A percentile compares a stretch with the other conserved stretches of the same genome.
Evolutionary conservation across 2,888 invertebrate species (phyloP).

Genomic region (Tenthredo scrophulariae): DNA sequence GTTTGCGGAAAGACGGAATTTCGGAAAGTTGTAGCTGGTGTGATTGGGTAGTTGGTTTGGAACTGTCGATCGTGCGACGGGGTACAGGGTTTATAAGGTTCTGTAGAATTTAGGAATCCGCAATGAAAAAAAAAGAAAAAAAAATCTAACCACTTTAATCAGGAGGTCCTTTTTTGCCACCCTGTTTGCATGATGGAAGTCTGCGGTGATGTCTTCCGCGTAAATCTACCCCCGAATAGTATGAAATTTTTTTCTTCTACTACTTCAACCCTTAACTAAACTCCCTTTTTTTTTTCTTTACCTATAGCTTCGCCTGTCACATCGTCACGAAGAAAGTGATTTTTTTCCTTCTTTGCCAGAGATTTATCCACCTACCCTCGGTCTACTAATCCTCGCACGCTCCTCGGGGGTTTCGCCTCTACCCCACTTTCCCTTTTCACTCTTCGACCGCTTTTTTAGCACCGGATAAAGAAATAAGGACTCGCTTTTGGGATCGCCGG

Average conservation of each 20-base stretch:
- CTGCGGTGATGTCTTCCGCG: neutral
- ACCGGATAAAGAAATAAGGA: neutral
- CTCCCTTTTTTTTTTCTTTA: neutral
- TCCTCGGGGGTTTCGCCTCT: conserved; percentile 8
- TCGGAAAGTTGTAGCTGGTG: neutral
- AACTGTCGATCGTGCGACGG: neutral
- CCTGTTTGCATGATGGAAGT: conserved; percentile 2
- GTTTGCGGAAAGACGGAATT: neutral
- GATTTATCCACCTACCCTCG: conserved; percentile 34
- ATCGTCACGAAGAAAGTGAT: conserved; percentile 18
- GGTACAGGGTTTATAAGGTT: neutral
- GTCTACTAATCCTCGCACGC: conserved; percentile 32
- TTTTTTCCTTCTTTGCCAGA: conserved; percentile 10
- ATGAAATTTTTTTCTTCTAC: neutral
- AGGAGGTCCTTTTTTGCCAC: neutral
- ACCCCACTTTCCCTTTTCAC: conserved; percentile 25
- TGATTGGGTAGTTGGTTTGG: neutral
- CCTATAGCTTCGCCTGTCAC: neutral
- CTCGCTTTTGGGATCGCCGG: conserved; percentile 2
- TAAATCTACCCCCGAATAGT: neutral
- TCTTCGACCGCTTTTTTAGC: neutral
- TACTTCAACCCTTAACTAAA: conserved; percentile 1
- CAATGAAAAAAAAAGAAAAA: conserved; percentile 1
- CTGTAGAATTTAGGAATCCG: conserved; percentile 3
- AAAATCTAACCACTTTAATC: neutral